Base-by-base conservation (phyloP, 2,797 vertebrate species). In the Lepus townsendii region DNA sequence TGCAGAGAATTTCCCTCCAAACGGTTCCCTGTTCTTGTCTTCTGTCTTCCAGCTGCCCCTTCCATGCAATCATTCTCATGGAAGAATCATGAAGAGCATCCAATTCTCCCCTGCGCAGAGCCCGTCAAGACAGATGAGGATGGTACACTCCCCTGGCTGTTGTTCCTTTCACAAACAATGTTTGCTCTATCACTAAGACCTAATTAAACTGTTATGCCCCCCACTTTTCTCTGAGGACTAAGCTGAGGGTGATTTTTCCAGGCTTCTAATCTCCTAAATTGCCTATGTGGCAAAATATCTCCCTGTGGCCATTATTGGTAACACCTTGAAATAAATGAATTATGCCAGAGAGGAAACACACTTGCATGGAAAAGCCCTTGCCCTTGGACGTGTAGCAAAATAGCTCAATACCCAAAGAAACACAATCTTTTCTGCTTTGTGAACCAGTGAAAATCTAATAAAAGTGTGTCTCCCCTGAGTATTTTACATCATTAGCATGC, bases 251-350 rank as follows among this genome's bases (percentile, higher is more conserved):
- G 94, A 90, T 95, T 96, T 97, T 97, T 96, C 95, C 92, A 96
- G 83, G 62, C 47, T 86, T 85, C 82, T 95, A 96, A 95, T 96
- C 82, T 95, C 75, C 96, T 97, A 96, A 97, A 96, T 97, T 97
- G 73, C 93, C 72, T 95, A 27, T 83, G 93, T 0, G 13, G 96
- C 82, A 92, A 96, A 93, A 92, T 89, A 83, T 93, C 68, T 97
- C 96, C 83, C 94, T 8, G 5, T 92, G 83, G 88, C 78, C 88
- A 96, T 95, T 96, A 94, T 57, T 96, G 94, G 68, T 78, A 94
- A 97, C 93, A 96, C 96, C 88, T 88, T 92, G 95, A 97, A 96
- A 95, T 96, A 95, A 97, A 93, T 92, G 84, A 95, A 94, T 94
- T 92, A 86, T 91, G 66, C 85, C 73, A 84, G 57, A 87, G 63